These are phyloP conservation scores for Cotesia chilonis DNA, from an alignment of 1,140 invertebrate species.

Conservation along the genomic window DNA sequence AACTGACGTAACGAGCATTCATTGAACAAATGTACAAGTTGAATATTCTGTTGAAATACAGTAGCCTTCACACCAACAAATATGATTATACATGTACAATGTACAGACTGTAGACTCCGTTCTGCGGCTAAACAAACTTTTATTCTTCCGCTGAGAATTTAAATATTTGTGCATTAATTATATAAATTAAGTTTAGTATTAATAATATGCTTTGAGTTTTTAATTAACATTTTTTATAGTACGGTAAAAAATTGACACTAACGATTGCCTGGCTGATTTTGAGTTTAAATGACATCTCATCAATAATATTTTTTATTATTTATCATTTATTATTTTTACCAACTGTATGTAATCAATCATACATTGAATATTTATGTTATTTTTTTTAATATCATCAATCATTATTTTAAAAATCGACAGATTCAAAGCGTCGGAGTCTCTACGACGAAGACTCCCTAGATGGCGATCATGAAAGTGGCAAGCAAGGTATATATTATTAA, in stretches of 20 bases:
- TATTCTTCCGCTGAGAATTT: no score
- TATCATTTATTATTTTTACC: conserved; percentile 1
- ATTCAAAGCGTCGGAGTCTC: conserved; percentile 63
- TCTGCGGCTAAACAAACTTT: no score
- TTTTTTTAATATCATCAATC: conserved; percentile 40
- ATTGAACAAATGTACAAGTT: conserved; percentile 6
- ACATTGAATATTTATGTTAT: conserved; percentile 19
- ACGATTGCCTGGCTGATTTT: conserved; percentile 6
- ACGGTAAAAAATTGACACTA: neutral
- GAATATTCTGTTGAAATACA: conserved; percentile 1
- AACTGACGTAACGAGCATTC: neutral
- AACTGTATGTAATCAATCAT: neutral
- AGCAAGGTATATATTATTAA: conserved; percentile 56
- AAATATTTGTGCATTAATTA: neutral
- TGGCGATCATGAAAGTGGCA: conserved; percentile 60
- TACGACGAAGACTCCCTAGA: conserved; percentile 65
- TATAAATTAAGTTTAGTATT: neutral
- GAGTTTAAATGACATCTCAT: neutral
- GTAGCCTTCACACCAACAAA: conserved; percentile 9
- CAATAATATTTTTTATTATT: neutral
- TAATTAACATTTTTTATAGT: neutral
- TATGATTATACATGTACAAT: neutral
- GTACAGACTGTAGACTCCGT: neutral
- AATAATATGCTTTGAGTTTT: neutral
- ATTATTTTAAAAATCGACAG: conserved; percentile 56